phyloP scores from a whole-genome alignment of 2,888 invertebrate genomes.

The Andrena bicolor region DNA sequence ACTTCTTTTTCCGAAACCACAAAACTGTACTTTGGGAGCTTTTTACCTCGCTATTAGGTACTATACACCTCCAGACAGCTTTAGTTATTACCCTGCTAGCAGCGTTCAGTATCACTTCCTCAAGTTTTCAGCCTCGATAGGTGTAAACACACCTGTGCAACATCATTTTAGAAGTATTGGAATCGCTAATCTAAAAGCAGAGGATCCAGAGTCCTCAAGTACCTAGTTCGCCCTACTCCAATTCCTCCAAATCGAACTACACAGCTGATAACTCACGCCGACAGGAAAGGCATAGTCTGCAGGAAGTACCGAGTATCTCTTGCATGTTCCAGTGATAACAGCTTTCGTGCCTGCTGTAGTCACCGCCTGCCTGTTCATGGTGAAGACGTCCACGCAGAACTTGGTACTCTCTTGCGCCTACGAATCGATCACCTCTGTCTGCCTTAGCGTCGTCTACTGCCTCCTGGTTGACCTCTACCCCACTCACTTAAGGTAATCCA shows the following conservation, averaged over 20 bases:
- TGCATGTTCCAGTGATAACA: slow-evolving; percentile 88
- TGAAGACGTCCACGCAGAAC: slow-evolving; percentile 90
- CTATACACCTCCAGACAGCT: too few species aligned
- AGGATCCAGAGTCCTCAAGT: neutral
- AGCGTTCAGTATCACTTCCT: too few species aligned
- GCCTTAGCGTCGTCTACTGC: slow-evolving; percentile 92
- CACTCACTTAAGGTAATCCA: slow-evolving; percentile 90
- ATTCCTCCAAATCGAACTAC: neutral
- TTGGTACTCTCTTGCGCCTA: slow-evolving; percentile 91
- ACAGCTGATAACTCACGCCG: neutral
- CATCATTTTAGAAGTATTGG: too few species aligned
- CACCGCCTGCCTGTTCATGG: slow-evolving; percentile 91
- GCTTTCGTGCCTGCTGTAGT: slow-evolving; percentile 89
- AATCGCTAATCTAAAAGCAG: too few species aligned
- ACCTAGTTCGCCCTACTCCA: neutral
- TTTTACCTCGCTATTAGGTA: too few species aligned
- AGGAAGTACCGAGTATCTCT: neutral
- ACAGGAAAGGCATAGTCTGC: neutral
- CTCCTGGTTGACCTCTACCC: slow-evolving; percentile 93
- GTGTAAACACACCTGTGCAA: too few species aligned
- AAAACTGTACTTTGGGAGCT: too few species aligned
- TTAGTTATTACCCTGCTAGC: too few species aligned
- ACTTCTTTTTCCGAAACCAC: too few species aligned
- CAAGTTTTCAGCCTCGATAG: too few species aligned
- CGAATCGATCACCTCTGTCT: slow-evolving; percentile 91